Conservation (phyloP, 2,113 vertebrate genomes). For the Machaerirhynchus nigripectus region DNA sequence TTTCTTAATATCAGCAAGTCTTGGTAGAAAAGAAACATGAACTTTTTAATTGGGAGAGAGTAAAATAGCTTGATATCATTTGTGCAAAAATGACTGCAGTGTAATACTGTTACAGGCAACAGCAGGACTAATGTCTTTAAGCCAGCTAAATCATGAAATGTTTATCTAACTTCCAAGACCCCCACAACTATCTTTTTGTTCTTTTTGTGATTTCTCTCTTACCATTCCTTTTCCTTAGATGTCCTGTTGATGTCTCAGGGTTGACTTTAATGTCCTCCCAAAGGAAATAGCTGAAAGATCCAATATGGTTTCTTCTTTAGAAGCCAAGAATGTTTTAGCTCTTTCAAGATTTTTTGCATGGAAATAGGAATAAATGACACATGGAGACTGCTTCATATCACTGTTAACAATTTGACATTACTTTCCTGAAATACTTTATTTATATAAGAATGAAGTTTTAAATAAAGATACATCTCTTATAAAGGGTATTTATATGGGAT, state of each 20-base stretch:
- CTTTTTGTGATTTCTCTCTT: not conserved
- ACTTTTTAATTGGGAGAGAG: slow-evolving; percentile 22
- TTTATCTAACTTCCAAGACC: slow-evolving; percentile 23
- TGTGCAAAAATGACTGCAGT: not conserved
- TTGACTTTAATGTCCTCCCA: slow-evolving; percentile 37
- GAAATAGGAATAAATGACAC: slow-evolving; percentile 43
- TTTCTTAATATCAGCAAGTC: not conserved
- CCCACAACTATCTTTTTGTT: not conserved
- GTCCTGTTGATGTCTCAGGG: not conserved
- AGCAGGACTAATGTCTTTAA: not conserved
- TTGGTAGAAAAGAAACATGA: not conserved
- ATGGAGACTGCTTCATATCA: slow-evolving; percentile 56
- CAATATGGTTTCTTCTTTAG: slow-evolving; percentile 33
- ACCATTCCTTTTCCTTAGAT: slow-evolving; percentile 4
- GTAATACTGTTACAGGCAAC: not conserved
- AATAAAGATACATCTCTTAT: slow-evolving; percentile 33
- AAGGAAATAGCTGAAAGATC: slow-evolving; percentile 49
- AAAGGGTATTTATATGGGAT: slow-evolving; percentile 16
- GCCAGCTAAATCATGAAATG: not conserved
- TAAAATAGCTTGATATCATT: not conserved
- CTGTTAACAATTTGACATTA: slow-evolving; percentile 29
- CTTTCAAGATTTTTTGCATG: slow-evolving; percentile 28
- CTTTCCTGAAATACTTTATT: slow-evolving; percentile 37
- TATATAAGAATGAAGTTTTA: slow-evolving; percentile 14
- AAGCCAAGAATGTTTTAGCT: slow-evolving; percentile 29